These are phyloP conservation scores for Anticlea derivata DNA, from an alignment of 2,888 invertebrate species.

Conservation along the genomic window DNA sequence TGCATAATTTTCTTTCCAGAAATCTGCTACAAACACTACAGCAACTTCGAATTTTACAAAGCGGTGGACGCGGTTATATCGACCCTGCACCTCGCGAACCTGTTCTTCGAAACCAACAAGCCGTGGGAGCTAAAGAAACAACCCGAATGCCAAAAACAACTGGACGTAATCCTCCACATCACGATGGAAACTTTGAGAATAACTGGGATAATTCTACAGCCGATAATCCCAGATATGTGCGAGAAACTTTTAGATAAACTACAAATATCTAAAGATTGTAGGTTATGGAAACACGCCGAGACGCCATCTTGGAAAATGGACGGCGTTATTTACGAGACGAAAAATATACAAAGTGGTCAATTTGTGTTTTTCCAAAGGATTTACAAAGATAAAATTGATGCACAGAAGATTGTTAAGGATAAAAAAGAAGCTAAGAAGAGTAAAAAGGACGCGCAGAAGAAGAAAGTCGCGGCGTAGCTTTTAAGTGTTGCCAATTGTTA, in stretches of 20 bases:
- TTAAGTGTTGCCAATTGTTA: slow-evolving; percentile 7
- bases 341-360: slow-evolving; percentile 68
- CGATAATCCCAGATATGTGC: slow-evolving; percentile 91
- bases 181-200: slow-evolving; percentile 94
- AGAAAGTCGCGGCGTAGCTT: slow-evolving; percentile 49
- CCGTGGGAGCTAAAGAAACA: slow-evolving; percentile 94
- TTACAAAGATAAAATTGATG: slow-evolving; percentile 59
- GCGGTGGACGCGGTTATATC: slow-evolving; percentile 91
- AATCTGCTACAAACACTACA: slow-evolving; percentile 87
- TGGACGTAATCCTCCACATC: slow-evolving; percentile 90
- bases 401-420: slow-evolving; percentile 14
- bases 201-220: slow-evolving; percentile 89
- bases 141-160: slow-evolving; percentile 78
- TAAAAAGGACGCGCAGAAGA: slow-evolving; percentile 43
- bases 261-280: slow-evolving; percentile 58
- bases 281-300: slow-evolving; percentile 67
- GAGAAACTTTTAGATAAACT: slow-evolving; percentile 88
- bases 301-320: slow-evolving; percentile 67
- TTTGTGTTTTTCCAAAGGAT: slow-evolving; percentile 74
- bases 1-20: slow-evolving; percentile 74
- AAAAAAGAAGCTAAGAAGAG: slow-evolving; percentile 21
- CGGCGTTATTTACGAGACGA: slow-evolving; percentile 68
- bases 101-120: slow-evolving; percentile 92
- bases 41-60: slow-evolving; percentile 91
- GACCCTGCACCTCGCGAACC: slow-evolving; percentile 90